phyloP scores from a whole-genome alignment of 1,140 invertebrate genomes.

The Teleopsis dalmanni region DNA sequence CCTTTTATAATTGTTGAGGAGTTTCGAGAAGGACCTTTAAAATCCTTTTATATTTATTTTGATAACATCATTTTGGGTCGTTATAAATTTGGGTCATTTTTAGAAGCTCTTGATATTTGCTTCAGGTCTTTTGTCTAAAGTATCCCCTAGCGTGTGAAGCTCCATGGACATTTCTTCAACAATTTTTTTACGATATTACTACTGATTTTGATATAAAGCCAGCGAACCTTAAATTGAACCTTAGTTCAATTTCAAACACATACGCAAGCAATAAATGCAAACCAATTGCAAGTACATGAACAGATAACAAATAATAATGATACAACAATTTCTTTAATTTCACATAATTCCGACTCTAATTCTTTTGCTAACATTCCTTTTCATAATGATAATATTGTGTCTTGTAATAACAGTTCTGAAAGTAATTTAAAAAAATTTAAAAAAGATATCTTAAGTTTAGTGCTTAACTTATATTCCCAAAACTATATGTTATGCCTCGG shows the following conservation, averaged over 20 bases:
- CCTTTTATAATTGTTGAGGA: too few species aligned
- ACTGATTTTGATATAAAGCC: not conserved
- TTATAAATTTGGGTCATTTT: too few species aligned
- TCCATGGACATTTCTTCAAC: slow-evolving; percentile 5
- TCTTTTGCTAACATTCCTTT: not conserved
- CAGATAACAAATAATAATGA: too few species aligned
- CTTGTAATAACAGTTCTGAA: too few species aligned
- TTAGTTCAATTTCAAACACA: too few species aligned
- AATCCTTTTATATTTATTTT: too few species aligned
- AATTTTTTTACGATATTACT: slow-evolving; percentile 6
- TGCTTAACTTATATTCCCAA: slow-evolving; percentile 6
- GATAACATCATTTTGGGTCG: too few species aligned
- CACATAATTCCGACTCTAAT: slow-evolving; percentile 1
- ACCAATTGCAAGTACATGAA: not conserved
- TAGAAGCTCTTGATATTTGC: too few species aligned
- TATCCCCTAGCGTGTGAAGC: not conserved
- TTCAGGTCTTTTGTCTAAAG: not conserved
- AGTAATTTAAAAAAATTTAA: not conserved
- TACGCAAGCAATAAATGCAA: too few species aligned
- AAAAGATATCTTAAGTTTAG: slow-evolving; percentile 7
- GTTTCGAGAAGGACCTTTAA: too few species aligned
- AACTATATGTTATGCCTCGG: slow-evolving; percentile 6
- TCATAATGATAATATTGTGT: too few species aligned
- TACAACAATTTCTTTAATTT: slow-evolving; percentile 4
- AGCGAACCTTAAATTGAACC: not conserved